A percentile compares a stretch with the other conserved stretches of the same genome.
phyloP scores from a whole-genome alignment of 1,140 invertebrate genomes.

The Leptonema lineaticorne region DNA sequence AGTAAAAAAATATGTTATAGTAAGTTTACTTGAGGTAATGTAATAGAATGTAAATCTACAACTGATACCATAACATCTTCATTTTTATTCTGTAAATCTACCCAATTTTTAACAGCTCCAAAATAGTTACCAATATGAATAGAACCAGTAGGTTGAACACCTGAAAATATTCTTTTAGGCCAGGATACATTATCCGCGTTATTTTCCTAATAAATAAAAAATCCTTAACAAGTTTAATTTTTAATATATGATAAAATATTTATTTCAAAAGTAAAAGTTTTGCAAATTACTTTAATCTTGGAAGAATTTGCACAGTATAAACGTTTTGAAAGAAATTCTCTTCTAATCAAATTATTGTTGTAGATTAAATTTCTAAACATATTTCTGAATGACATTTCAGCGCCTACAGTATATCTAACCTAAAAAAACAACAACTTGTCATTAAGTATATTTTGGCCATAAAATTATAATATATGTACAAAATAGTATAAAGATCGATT shows the following conservation, averaged over 20 bases:
- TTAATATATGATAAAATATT: neutral
- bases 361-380: neutral
- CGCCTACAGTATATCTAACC: neutral
- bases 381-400: neutral
- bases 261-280: neutral
- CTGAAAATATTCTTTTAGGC: conserved; percentile 77
- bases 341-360: neutral
- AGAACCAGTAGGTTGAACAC: conserved; percentile 93
- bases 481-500: too few relatives aligned
- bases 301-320: neutral
- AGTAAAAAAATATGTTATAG: conserved; percentile 1
- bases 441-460: neutral
- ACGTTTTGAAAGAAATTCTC: neutral
- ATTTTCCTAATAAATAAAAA: neutral
- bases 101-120: conserved; percentile 88
- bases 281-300: neutral
- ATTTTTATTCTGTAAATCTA: conserved; percentile 73
- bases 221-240: neutral
- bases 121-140: conserved; percentile 97
- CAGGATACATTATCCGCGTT: conserved; percentile 40
- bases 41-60: conserved; percentile 95
- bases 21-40: conserved; percentile 80
- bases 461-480: too few relatives aligned
- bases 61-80: conserved; percentile 80
- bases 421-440: neutral